phyloP scores from a whole-genome alignment of 2,888 invertebrate genomes.

The Keiferia lycopersicella region DNA sequence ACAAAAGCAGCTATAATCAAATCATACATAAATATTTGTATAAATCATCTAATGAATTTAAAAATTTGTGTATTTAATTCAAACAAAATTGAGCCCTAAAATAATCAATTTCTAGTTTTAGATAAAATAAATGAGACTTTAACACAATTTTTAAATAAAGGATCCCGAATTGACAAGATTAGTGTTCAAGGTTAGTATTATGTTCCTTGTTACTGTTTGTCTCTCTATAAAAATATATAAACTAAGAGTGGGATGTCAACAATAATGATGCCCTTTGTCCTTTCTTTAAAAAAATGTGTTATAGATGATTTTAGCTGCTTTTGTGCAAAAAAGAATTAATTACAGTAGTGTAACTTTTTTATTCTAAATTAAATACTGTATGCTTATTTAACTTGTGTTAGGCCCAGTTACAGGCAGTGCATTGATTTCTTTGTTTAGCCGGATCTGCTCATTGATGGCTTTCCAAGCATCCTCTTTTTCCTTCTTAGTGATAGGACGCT shows the following conservation, averaged over 20 bases:
- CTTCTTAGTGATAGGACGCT: slow-evolving; percentile 88
- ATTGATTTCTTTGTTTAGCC: slow-evolving; percentile 78
- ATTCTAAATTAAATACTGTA: slow-evolving; percentile 10
- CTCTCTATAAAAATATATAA: too few species aligned
- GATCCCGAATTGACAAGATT: too few species aligned
- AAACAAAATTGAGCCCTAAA: neutral
- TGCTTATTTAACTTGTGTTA: slow-evolving; percentile 61
- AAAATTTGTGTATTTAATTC: neutral
- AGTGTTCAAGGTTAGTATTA: too few species aligned
- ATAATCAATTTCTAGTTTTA: neutral
- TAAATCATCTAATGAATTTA: too few species aligned
- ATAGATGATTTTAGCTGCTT: neutral
- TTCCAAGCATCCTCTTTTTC: slow-evolving; percentile 91
- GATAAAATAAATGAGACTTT: too few species aligned
- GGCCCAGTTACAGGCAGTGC: slow-evolving; percentile 74
- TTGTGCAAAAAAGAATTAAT: neutral
- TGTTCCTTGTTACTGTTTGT: too few species aligned
- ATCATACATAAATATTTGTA: too few species aligned
- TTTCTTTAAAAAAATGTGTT: too few species aligned
- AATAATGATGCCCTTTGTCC: too few species aligned
- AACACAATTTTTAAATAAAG: too few species aligned
- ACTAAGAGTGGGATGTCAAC: too few species aligned
- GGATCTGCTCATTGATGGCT: slow-evolving; percentile 85
- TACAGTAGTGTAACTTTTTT: neutral
- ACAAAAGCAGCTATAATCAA: neutral